A percentile compares a stretch with the other conserved stretches of the same genome.
Conservation (phyloP, 2,888 invertebrate genomes). For the Thereva unica region DNA sequence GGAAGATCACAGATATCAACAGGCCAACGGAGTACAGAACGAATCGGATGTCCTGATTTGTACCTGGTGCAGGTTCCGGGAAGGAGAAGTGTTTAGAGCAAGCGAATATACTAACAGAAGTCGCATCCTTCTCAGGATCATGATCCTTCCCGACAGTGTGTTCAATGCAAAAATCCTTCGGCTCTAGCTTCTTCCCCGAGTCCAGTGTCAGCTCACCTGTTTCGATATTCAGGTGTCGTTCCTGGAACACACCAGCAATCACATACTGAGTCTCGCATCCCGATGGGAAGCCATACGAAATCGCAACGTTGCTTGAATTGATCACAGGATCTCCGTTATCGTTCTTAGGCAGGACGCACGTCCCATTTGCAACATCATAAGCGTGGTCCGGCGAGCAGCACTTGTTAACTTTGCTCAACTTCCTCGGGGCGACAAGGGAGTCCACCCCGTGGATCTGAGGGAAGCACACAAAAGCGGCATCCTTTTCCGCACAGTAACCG, state of each 20-base stretch:
- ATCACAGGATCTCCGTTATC: constrained; percentile 41
- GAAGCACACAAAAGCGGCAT: constrained; percentile 67
- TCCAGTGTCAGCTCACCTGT: constrained; percentile 62
- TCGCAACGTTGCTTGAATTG: constrained; percentile 53
- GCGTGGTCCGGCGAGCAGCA: constrained; percentile 75
- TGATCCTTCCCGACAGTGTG: constrained; percentile 37
- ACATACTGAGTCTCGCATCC: constrained; percentile 62
- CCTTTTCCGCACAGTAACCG: constrained; percentile 72
- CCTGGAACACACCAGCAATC: constrained; percentile 63
- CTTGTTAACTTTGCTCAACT: constrained; percentile 61
- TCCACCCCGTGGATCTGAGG: constrained; percentile 52
- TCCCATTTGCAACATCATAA: constrained; percentile 63
- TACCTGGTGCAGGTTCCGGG: constrained; percentile 34
- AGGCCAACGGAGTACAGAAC: constrained; percentile 77
- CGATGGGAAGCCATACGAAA: constrained; percentile 62
- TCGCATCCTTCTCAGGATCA: constrained; percentile 35
- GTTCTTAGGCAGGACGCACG: constrained; percentile 56
- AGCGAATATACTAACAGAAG: constrained; percentile 64
- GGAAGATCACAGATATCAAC: constrained; percentile 78
- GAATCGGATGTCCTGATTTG: constrained; percentile 61
- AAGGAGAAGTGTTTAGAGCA: constrained; percentile 64
- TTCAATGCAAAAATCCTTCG: constrained; percentile 46
- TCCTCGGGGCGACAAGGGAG: constrained; percentile 45
- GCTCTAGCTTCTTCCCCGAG: constrained; percentile 52
- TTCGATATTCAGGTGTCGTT: constrained; percentile 60